Base-by-base conservation (phyloP, 2,797 vertebrate species). In the Hemibagrus guttatus region DNA sequence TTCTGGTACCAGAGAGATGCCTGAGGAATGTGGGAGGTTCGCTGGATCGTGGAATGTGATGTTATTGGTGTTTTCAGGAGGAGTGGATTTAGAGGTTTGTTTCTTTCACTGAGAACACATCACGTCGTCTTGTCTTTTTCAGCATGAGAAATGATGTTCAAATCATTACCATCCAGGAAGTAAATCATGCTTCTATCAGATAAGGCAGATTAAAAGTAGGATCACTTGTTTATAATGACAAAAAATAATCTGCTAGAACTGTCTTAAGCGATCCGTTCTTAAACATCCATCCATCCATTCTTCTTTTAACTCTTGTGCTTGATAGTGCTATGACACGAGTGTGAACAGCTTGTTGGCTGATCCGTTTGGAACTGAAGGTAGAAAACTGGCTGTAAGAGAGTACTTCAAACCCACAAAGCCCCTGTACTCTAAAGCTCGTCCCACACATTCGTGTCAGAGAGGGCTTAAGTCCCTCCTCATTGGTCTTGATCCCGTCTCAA, bases 1-100 rank as follows among this genome's bases (percentile, higher is more conserved):
- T 91, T 91, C 88, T 85, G 88, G 87, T 87, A 87, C 85, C 83
- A 86, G 84, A 86, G 69, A 90, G 87, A 83, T 90, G 83, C 81
- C 81, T 74, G 74, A 87, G 85, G 90, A 92, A 91, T 92, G 90
- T 90, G 87, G 91, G 87, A 84, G 91, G 89, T 89, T 79, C 66
- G 42, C 83, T 76, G 66, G 76, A 71, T 87, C 52, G 56, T 87
- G 83, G 89, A 90, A 91, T 90, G 85, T 88, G 61, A 88, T 72
- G 84, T 88, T 75, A 81, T 81, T 86, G 90, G 87, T 87, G 81
- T 87, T 90, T 90, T 87, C 86, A 81, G 85, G 83, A 86, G 89
- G 81, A 86, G 87, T 85, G 83, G 76, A 83, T 88, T 68, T 87
- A 85, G 61, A 49, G 63, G 23, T 21, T 52, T 72, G 26, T 71